Conservation (phyloP, 2,888 invertebrate genomes). For the Andrena dorsata region DNA sequence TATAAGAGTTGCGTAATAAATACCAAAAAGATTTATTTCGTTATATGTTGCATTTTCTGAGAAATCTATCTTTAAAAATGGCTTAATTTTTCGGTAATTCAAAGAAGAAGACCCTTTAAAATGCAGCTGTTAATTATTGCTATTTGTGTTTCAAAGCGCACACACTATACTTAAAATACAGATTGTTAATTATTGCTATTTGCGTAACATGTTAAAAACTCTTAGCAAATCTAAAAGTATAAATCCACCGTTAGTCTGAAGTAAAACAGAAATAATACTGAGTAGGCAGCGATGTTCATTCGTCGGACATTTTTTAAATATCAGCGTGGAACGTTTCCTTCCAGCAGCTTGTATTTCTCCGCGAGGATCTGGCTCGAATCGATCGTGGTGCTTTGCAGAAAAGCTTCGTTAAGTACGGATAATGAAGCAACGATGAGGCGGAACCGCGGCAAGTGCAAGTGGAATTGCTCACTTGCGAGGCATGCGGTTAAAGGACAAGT, state of each 20-base stretch:
- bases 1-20: too few relatives aligned
- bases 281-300: background rate
- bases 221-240: too few relatives aligned
- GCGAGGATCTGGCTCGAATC: conserved; percentile 42
- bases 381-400: conserved; percentile 53
- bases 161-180: background rate
- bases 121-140: too few relatives aligned
- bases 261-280: background rate
- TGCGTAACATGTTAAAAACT: too few relatives aligned
- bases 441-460: conserved; percentile 46
- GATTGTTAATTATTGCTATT: too few relatives aligned
- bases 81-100: too few relatives aligned
- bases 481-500: conserved; percentile 46
- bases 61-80: too few relatives aligned
- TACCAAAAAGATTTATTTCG: too few relatives aligned
- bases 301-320: background rate
- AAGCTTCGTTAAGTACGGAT: conserved; percentile 69
- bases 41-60: too few relatives aligned
- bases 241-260: background rate
- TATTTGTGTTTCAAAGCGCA: background rate
- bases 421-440: conserved; percentile 68
- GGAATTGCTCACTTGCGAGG: conserved; percentile 22
- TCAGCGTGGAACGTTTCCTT: conserved; percentile 7
- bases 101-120: too few relatives aligned
- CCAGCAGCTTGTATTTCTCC: conserved; percentile 22